These are phyloP conservation scores for Pachyuromys duprasi DNA, from an alignment of 2,797 vertebrate species.

Conservation along the genomic window DNA sequence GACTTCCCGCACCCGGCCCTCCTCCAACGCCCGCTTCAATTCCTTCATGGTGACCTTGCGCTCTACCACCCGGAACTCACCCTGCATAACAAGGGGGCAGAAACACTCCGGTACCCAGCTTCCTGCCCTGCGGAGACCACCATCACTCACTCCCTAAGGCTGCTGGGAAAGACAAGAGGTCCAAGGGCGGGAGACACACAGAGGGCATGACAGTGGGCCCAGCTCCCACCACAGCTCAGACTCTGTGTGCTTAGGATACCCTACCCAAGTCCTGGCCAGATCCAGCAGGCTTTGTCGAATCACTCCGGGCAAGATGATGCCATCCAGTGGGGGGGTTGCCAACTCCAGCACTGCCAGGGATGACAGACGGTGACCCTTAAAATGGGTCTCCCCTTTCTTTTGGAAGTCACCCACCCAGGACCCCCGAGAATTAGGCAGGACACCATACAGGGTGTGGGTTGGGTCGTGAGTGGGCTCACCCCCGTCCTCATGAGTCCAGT, in stretches of 20 bases:
- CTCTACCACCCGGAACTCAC: constrained; percentile 92
- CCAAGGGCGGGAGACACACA: too few relatives aligned
- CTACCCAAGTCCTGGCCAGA: constrained; percentile 92
- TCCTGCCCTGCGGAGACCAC: too few relatives aligned
- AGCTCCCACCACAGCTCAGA: neutral
- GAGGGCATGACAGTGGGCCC: neutral
- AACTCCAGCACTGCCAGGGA: constrained; percentile 89
- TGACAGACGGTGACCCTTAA: neutral
- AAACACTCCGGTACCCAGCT: fast-evolving
- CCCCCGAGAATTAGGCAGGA: neutral
- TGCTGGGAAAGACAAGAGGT: neutral
- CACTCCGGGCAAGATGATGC: constrained; percentile 94
- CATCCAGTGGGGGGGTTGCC: constrained; percentile 92
- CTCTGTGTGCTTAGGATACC: neutral
- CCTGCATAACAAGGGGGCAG: constrained; percentile 81
- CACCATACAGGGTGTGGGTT: neutral
- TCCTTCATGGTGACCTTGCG: constrained; percentile 89
- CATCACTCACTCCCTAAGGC: neutral
- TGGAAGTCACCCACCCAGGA: neutral
- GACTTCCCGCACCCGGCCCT: constrained; percentile 90
- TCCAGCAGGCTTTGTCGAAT: constrained; percentile 94
- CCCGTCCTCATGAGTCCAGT: constrained; percentile 92
- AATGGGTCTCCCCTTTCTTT: neutral
- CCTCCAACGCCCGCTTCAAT: constrained; percentile 88
- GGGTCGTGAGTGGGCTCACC: constrained; percentile 84